Percentiles rank a stretch among this genome's conserved stretches.
These are phyloP conservation scores for Lichenostomus cassidix DNA, from an alignment of 2,113 vertebrate genomes.

Conservation along the genomic window DNA sequence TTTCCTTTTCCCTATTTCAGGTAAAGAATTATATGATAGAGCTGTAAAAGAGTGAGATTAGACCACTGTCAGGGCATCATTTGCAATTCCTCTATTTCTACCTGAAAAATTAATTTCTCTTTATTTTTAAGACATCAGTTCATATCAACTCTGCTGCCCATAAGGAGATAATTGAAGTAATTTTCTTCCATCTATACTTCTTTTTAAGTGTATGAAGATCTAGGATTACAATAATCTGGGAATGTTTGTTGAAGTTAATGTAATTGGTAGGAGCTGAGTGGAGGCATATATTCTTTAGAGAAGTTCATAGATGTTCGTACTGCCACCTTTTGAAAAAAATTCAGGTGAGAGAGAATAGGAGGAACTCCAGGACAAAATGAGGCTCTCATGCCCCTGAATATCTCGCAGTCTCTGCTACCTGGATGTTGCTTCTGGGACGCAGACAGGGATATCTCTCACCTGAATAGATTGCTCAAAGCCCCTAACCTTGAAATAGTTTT, in stretches of 20 bases:
- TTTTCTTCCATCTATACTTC: not conserved
- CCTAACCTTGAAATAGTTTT: not conserved
- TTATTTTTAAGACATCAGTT: not conserved
- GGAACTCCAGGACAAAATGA: not conserved
- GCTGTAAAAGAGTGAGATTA: not conserved
- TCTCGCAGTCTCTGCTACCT: not conserved
- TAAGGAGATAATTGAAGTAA: not conserved
- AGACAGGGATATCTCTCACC: not conserved
- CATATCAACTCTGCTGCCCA: not conserved
- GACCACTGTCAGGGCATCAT: not conserved
- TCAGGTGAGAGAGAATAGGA: not conserved
- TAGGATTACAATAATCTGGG: not conserved
- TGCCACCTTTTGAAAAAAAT: not conserved
- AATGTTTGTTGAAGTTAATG: not conserved
- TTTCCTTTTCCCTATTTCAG: not conserved
- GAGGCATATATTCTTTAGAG: not conserved
- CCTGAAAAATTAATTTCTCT: not conserved
- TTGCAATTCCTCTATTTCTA: not conserved
- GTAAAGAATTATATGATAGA: not conserved
- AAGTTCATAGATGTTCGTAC: not conserved
- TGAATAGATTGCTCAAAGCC: not conserved
- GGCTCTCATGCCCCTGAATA: fast-evolving
- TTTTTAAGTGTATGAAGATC: not conserved
- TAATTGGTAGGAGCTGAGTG: not conserved
- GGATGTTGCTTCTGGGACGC: not conserved